Conservation (phyloP, 2,888 invertebrate genomes). For the Thalpophila matura region DNA sequence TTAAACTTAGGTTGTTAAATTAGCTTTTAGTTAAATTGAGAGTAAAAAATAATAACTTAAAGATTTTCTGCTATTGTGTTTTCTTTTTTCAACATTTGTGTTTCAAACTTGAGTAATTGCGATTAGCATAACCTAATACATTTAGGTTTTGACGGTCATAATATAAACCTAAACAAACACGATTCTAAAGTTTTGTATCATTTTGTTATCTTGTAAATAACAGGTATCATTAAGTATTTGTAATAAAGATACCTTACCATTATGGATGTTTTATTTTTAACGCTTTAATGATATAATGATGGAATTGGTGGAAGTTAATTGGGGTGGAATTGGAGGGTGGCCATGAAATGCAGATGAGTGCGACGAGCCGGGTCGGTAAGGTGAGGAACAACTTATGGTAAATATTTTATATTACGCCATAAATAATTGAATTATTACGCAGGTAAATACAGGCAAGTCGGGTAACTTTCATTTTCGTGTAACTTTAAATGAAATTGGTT, state of each 20-base stretch:
- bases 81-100: constrained; percentile 42
- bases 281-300: background rate
- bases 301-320: background rate
- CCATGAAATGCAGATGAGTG: no score
- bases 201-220: constrained; percentile 83
- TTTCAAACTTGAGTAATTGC: constrained; percentile 53
- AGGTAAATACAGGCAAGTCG: no score
- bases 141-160: constrained; percentile 46
- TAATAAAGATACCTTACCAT: constrained; percentile 85
- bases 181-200: constrained; percentile 71
- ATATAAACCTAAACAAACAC: constrained; percentile 53
- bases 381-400: no score
- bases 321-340: no score
- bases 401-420: no score
- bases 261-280: constrained; percentile 74
- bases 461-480: no score
- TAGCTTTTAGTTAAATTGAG: constrained; percentile 66
- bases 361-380: no score
- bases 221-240: constrained; percentile 81
- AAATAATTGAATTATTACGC: no score
- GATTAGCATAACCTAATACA: constrained; percentile 40
- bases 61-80: constrained; percentile 51
- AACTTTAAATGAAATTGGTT: no score
- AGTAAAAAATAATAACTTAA: constrained; percentile 59
- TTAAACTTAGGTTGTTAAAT: constrained; percentile 73